Percentiles rank a stretch among this genome's conserved stretches.
Conservation (phyloP, 2,113 vertebrate genomes). For the Anhinga rufa region DNA sequence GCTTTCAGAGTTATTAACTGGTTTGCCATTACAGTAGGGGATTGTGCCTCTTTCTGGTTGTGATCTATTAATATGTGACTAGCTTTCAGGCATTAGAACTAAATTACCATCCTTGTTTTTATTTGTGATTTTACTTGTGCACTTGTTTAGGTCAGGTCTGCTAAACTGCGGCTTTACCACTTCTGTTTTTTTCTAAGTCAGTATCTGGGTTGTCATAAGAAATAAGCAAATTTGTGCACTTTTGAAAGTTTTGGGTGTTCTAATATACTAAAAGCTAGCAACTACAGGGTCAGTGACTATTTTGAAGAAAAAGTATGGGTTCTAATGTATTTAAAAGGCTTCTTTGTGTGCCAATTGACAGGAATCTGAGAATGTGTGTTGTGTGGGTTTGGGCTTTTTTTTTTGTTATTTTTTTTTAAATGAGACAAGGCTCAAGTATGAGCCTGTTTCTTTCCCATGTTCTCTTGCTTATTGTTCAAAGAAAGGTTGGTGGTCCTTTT, state of each 20-base stretch:
- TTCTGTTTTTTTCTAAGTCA: background rate
- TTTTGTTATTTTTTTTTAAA: background rate
- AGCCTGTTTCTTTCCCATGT: background rate
- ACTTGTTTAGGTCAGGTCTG: background rate
- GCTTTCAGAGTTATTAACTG: background rate
- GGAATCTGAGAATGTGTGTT: background rate
- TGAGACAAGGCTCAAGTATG: background rate
- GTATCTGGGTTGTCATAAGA: background rate
- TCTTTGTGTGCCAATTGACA: background rate
- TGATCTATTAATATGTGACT: background rate
- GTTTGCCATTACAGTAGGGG: background rate
- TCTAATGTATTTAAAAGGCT: background rate
- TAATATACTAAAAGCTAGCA: background rate
- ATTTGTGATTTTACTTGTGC: background rate
- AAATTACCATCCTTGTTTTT: background rate
- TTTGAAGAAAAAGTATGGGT: background rate
- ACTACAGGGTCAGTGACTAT: background rate
- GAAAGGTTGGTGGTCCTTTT: background rate
- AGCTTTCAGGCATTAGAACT: background rate
- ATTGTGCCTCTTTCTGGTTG: background rate
- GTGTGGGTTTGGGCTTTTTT: background rate
- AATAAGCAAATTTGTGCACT: background rate
- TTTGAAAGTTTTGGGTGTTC: background rate
- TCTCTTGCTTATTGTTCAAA: background rate
- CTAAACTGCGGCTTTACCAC: background rate